These are phyloP conservation scores for Lacanobia oleracea DNA, from an alignment of 2,888 invertebrate genomes.

Conservation along the genomic window DNA sequence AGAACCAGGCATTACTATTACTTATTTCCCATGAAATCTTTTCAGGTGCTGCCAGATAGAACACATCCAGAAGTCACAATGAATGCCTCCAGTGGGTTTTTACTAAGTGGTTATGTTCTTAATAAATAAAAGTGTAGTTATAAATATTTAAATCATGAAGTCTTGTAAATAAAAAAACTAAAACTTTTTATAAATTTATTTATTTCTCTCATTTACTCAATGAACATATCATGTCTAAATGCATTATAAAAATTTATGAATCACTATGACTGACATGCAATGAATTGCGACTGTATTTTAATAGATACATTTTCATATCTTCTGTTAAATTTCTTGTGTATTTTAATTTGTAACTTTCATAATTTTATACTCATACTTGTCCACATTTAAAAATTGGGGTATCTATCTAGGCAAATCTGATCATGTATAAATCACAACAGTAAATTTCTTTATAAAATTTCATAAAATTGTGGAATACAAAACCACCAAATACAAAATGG, in stretches of 20 bases:
- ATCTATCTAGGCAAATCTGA: slow-evolving; percentile 57
- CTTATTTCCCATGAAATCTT: slow-evolving; percentile 33
- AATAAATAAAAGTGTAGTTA: slow-evolving; percentile 77
- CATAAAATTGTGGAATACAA: slow-evolving; percentile 62
- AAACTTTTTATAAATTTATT: slow-evolving; percentile 77
- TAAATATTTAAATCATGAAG: slow-evolving; percentile 16
- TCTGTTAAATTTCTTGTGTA: slow-evolving; percentile 38
- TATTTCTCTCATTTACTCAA: slow-evolving; percentile 81
- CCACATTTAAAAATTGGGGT: slow-evolving; percentile 59
- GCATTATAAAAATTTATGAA: slow-evolving; percentile 80
- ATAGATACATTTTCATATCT: slow-evolving; percentile 51
- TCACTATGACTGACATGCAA: slow-evolving; percentile 75
- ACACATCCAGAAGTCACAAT: slow-evolving; percentile 99
- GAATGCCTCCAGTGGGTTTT: slow-evolving; percentile 96
- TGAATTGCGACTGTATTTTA: slow-evolving; percentile 68
- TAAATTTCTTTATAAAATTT: slow-evolving; percentile 66
- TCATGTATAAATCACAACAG: slow-evolving; percentile 63
- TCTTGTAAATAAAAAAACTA: slow-evolving; percentile 61
- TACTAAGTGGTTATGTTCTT: slow-evolving; percentile 93
- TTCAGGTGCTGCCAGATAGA: slow-evolving; percentile 93
- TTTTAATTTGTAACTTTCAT: slow-evolving; percentile 43
- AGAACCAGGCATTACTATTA: background rate
- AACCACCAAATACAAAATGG: slow-evolving; percentile 63
- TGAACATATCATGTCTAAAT: slow-evolving; percentile 84
- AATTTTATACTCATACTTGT: slow-evolving; percentile 48